Conservation (phyloP, 2,888 invertebrate species). For the Galeopsomyia nigrocyanea region DNA sequence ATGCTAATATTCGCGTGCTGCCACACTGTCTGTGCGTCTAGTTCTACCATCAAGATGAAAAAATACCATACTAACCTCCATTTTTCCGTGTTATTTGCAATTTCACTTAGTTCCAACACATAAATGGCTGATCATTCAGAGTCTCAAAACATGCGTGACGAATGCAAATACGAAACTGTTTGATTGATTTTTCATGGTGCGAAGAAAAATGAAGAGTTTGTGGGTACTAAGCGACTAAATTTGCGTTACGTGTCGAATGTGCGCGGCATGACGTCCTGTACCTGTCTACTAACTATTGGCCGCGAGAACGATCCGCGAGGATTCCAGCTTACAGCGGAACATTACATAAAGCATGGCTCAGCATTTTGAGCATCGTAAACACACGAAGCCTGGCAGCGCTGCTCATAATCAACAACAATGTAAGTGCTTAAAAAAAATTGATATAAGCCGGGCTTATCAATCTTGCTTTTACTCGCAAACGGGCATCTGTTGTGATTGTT, state of each 20-base stretch:
- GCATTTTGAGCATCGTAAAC: conserved; percentile 49
- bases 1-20: too few species aligned
- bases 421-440: too few species aligned
- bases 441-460: too few species aligned
- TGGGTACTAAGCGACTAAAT: neutral
- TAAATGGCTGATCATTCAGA: neutral
- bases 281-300: conserved; percentile 17
- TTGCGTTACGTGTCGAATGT: conserved; percentile 1
- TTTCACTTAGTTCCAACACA: conserved; percentile 9
- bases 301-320: conserved; percentile 7
- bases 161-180: too few species aligned
- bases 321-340: neutral
- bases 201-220: too few species aligned
- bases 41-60: too few species aligned
- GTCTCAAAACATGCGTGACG: too few species aligned
- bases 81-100: conserved; percentile 9
- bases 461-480: too few species aligned
- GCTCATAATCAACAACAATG: too few species aligned
- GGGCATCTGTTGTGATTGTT: too few species aligned
- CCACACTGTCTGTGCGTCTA: too few species aligned
- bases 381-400: conserved; percentile 41
- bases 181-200: too few species aligned
- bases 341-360: conserved; percentile 55
- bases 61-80: conserved; percentile 23
- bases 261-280: conserved; percentile 20